phyloP scores from a whole-genome alignment of 2,797 vertebrate genomes.

The Champsocephalus gunnari region DNA sequence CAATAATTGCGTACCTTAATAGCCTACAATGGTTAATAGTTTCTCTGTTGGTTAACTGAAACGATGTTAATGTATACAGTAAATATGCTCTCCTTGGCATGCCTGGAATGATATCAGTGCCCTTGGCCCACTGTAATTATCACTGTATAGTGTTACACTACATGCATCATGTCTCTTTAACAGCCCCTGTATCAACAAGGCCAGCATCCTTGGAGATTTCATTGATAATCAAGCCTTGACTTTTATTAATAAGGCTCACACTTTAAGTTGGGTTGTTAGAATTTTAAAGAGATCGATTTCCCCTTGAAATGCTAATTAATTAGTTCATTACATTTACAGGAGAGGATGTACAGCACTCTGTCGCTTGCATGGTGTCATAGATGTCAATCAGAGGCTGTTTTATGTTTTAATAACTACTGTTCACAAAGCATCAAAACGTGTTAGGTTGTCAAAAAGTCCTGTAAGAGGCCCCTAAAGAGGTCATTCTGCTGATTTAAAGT shows the following conservation, averaged over 20 bases:
- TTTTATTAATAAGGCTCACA: background rate
- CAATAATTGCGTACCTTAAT: constrained; percentile 27
- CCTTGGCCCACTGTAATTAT: constrained; percentile 15
- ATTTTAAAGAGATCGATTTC: constrained; percentile 3
- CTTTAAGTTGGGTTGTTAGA: constrained; percentile 4
- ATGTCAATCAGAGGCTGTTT: background rate
- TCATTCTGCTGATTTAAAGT: constrained; percentile 1
- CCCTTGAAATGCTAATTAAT: constrained; percentile 14
- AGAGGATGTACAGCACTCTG: background rate
- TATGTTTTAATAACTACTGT: background rate
- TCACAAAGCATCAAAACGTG: background rate
- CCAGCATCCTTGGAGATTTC: background rate
- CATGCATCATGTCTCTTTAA: background rate
- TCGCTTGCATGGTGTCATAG: background rate
- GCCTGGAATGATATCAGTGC: background rate
- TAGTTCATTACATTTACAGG: constrained; percentile 12
- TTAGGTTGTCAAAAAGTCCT: constrained; percentile 21
- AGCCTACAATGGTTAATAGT: constrained; percentile 14
- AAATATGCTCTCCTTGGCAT: constrained; percentile 3
- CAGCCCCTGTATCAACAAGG: background rate
- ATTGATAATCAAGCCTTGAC: background rate
- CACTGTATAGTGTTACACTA: background rate
- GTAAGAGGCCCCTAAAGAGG: background rate
- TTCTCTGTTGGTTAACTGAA: constrained; percentile 23
- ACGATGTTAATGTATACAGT: constrained; percentile 17